Percentiles rank a stretch among this genome's conserved stretches.
Conservation (phyloP, 2,113 vertebrate genomes). For the Dromaius novaehollandiae region DNA sequence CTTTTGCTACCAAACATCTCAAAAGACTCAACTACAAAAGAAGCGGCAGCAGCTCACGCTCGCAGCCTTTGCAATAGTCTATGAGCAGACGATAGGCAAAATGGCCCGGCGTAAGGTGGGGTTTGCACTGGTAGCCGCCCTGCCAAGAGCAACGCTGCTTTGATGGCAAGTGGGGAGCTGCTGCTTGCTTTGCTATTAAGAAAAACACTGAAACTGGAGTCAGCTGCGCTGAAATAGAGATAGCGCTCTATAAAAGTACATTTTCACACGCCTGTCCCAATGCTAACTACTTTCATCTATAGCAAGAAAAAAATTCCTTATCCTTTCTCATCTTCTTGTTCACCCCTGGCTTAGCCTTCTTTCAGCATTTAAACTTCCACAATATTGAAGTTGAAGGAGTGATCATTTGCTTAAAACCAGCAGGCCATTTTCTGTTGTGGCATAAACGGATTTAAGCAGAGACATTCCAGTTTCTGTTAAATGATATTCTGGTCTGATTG, state of each 20-base stretch:
- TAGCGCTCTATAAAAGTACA: background rate
- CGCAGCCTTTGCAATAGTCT: background rate
- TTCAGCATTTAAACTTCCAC: background rate
- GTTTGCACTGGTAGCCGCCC: background rate
- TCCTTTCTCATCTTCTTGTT: background rate
- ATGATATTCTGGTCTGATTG: background rate
- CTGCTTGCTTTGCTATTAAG: background rate
- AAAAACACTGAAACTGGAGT: background rate
- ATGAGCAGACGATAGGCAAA: background rate
- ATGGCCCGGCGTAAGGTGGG: background rate
- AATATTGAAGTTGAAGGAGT: background rate
- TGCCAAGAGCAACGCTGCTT: background rate
- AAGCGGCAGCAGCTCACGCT: background rate
- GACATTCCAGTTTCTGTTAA: background rate
- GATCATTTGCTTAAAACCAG: background rate
- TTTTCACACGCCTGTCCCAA: background rate
- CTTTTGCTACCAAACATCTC: background rate
- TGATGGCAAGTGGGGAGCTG: background rate
- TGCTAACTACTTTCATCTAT: background rate
- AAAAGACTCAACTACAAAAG: background rate
- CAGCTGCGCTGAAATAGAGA: background rate
- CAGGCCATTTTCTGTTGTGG: background rate
- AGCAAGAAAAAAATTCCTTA: background rate
- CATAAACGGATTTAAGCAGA: background rate
- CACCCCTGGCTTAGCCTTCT: background rate